Percentiles rank a stretch among this genome's conserved stretches.
These are phyloP conservation scores for Steromphala cineraria DNA, from an alignment of 2,888 invertebrate genomes.

Conservation along the genomic window DNA sequence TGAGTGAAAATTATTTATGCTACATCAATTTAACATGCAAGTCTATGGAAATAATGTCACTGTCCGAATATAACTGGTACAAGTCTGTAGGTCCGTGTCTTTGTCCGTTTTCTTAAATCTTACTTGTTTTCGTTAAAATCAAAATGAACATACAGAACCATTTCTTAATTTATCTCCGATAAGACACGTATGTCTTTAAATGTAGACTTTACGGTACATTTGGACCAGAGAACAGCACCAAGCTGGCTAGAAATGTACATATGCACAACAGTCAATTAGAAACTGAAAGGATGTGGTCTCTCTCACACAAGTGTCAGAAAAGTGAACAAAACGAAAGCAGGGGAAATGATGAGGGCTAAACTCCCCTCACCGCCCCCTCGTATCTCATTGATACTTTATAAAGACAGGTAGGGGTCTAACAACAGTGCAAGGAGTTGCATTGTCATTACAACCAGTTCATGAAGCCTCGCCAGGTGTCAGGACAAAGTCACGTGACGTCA, in stretches of 20 bases:
- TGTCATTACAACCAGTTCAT: background rate
- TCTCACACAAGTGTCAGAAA: constrained; percentile 5
- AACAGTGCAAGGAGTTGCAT: background rate
- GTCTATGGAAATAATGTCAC: no score
- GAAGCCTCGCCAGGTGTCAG: background rate
- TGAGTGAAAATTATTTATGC: no score
- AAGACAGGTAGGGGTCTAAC: background rate
- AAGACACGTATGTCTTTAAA: no score
- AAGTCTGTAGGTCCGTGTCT: no score
- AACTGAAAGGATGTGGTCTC: background rate
- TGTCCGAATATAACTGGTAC: no score
- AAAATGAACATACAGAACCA: no score
- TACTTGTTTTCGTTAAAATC: no score
- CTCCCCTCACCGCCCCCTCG: background rate
- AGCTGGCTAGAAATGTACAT: background rate
- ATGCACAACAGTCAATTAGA: background rate
- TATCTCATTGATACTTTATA: background rate
- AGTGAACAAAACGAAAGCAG: background rate
- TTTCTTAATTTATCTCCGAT: no score
- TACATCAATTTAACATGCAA: no score
- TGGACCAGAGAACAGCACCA: background rate
- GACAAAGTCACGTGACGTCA: background rate
- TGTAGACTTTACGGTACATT: background rate
- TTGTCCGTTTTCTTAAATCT: no score
- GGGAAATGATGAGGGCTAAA: background rate